Percentiles rank a stretch among this genome's conserved stretches.
These are phyloP conservation scores for Gallinago paraguaiae DNA, from an alignment of 2,113 vertebrate species.

Conservation along the genomic window DNA sequence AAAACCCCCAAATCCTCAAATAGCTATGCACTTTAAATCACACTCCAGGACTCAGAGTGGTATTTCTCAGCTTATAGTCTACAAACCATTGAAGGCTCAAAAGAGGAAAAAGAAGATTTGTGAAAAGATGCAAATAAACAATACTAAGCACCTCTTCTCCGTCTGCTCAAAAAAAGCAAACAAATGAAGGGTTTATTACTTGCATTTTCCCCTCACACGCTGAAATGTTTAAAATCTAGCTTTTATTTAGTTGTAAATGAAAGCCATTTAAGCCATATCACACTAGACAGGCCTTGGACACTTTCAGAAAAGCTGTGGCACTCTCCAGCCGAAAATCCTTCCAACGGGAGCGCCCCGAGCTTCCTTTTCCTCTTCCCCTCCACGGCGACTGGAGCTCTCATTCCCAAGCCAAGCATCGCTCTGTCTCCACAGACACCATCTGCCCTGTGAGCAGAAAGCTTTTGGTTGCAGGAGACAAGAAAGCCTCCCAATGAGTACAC, in stretches of 20 bases:
- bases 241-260: background rate
- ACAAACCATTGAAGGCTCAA: background rate
- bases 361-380: background rate
- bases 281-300: background rate
- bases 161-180: background rate
- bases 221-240: background rate
- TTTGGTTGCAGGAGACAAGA: background rate
- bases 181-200: background rate
- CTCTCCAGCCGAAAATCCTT: background rate
- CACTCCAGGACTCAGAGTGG: background rate
- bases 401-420: rapidly evolving
- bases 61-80: background rate
- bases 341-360: background rate
- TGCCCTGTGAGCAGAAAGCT: background rate
- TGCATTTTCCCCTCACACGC: background rate
- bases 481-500: background rate
- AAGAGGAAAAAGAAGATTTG: background rate
- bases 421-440: background rate
- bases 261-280: background rate
- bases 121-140: background rate
- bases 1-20: background rate
- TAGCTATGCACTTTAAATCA: background rate
- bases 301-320: background rate
- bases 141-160: background rate
- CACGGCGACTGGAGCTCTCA: rapidly evolving